Evolutionary conservation across 2,113 vertebrate species (phyloP), one percentile per base, ranked within the genome.

Genomic region (Ia io): DNA sequence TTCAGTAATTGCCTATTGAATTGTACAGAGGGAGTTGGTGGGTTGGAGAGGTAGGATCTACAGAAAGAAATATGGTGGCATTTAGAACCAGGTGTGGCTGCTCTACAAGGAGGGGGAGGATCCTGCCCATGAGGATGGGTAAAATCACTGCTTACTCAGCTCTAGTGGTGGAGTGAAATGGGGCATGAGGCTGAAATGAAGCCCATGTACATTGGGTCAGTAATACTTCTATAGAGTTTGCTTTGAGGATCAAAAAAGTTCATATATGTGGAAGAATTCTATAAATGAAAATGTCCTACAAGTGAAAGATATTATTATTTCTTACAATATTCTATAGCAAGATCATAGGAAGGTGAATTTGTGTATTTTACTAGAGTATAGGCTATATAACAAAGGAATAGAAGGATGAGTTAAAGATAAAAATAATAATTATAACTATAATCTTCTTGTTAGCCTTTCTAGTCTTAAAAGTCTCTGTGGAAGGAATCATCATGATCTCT

Each of bases 401-500:
- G 6, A 3, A 89, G 42, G 2, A 65, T 73, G 35, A 6, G 37
- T 78, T 92, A 78, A 78, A 73, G 69, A 86, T 70, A 78, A 94
- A 95, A 69, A 70, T 86, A 77, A 69, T 83, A 74, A 91, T 69
- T 53, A 23, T 30, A 88, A 49, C 35, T 84, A 5, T 35, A 76
- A 71, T 82, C 42, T 73, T 83, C 59, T 86, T 63, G 2, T 78
- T 84, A 56, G 63, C 18, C 37, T 92, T 92, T 53, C 47, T 93
- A 82, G 83, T 94, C 53, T 56, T 74, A 49, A 76, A 92, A 91
- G 65, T 89, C 28, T 74, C 73, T 87, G 14, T 22, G 1, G 56
- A 95, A 94, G 56, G 88, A 73, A 74, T 67, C 87, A 82, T 93
- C 78, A 70, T 1, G 11, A 18, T 63, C 51, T 94, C 78, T 79